phyloP scores from a whole-genome alignment of 2,797 vertebrate species.

The Gorsachius magnificus region DNA sequence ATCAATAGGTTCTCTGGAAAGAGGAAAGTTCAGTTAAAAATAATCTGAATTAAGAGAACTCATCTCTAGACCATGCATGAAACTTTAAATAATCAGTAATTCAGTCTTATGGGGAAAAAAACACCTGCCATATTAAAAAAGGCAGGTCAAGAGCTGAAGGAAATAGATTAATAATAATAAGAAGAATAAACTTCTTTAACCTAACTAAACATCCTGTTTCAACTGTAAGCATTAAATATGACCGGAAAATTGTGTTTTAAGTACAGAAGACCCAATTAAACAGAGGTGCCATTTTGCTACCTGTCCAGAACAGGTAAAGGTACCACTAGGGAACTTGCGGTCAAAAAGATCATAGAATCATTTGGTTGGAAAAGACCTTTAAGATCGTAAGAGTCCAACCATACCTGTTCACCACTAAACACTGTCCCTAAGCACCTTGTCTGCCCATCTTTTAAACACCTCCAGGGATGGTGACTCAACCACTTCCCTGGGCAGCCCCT shows the following conservation, averaged over 20 bases:
- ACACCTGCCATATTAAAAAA: not conserved
- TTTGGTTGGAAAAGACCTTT: too few species aligned
- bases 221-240: not conserved
- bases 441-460: too few species aligned
- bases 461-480: too few species aligned
- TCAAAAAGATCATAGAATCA: not conserved
- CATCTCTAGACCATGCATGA: not conserved
- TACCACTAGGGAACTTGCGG: not conserved
- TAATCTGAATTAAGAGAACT: not conserved
- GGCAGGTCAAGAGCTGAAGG: not conserved
- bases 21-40: not conserved
- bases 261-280: not conserved
- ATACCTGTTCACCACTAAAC: too few species aligned
- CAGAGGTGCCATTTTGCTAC: not conserved
- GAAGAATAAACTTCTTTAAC: not conserved
- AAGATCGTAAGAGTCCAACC: too few species aligned
- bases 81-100: not conserved
- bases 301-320: not conserved
- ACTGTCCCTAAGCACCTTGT: too few species aligned
- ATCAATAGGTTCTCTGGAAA: constrained; percentile 88
- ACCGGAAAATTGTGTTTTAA: not conserved
- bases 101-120: not conserved
- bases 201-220: not conserved
- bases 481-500: too few species aligned
- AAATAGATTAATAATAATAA: too few species aligned